Conservation (phyloP, 2,113 vertebrate genomes). For the Accipiter cooperii region DNA sequence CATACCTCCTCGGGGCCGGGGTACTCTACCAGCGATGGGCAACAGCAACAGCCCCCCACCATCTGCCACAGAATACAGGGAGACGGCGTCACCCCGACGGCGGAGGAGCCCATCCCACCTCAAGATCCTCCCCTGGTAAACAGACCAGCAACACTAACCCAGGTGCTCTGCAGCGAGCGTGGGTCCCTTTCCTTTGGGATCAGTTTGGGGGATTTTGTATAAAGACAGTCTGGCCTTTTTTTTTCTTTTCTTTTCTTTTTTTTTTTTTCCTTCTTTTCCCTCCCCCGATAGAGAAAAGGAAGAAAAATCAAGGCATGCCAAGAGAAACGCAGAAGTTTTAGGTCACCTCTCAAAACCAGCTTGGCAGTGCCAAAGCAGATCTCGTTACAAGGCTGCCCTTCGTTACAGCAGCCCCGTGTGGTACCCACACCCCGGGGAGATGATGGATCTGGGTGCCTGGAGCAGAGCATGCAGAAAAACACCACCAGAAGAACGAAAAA, state of each 20-base stretch:
- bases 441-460: not conserved
- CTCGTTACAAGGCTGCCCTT: not conserved
- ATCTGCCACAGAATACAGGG: constrained; percentile 68
- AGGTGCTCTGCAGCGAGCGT: accelerated
- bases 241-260: not conserved
- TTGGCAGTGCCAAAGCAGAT: not conserved
- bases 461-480: constrained; percentile 21
- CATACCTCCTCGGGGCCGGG: constrained; percentile 58
- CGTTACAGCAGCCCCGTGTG: not conserved
- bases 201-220: not conserved
- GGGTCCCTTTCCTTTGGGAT: not conserved
- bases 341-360: not conserved
- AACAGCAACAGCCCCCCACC: constrained; percentile 69
- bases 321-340: not conserved
- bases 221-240: not conserved
- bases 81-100: not conserved
- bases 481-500: not conserved
- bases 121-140: not conserved
- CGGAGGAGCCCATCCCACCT: not conserved
- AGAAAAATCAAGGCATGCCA: constrained; percentile 24
- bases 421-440: not conserved
- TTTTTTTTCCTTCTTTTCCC: not conserved
- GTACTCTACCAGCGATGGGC: constrained; percentile 64
- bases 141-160: not conserved
- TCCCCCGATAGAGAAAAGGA: not conserved